Conservation (phyloP, 1,140 invertebrate species). For the Tyrophagus putrescentiae region DNA sequence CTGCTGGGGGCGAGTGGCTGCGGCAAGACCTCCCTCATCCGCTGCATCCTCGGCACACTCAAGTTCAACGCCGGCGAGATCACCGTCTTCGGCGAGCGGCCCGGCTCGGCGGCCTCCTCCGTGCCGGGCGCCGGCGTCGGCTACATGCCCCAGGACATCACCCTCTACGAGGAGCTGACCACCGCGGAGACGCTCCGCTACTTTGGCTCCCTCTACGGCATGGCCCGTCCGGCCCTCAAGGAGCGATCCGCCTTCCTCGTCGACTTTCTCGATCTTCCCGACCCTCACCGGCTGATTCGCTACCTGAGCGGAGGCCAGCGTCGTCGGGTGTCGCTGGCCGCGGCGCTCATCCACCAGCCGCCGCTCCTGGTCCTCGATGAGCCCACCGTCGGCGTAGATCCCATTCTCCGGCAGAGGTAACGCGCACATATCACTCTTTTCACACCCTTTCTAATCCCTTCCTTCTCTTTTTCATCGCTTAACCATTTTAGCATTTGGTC, state of each 20-base stretch:
- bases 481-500: constrained; percentile 27
- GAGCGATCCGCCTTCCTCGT: neutral
- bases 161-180: constrained; percentile 28
- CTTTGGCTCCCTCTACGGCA: constrained; percentile 5
- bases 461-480: too few relatives aligned
- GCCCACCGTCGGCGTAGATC: too few relatives aligned
- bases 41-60: neutral
- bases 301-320: too few relatives aligned
- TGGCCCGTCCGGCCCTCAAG: neutral
- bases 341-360: too few relatives aligned
- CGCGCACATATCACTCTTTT: too few relatives aligned
- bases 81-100: neutral
- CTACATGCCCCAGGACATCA: constrained; percentile 37
- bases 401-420: too few relatives aligned
- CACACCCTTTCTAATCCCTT: neutral
- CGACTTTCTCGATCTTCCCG: too few relatives aligned
- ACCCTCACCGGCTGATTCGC: too few relatives aligned
- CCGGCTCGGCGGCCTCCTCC: too few relatives aligned
- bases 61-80: neutral
- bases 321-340: too few relatives aligned
- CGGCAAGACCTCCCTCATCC: neutral
- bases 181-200: constrained; percentile 14
- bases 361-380: too few relatives aligned
- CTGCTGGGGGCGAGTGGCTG: neutral
- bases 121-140: constrained; percentile 29